Evolutionary conservation across 2,113 vertebrate genomes (phyloP).

Genomic region (Lagopus leucura): DNA sequence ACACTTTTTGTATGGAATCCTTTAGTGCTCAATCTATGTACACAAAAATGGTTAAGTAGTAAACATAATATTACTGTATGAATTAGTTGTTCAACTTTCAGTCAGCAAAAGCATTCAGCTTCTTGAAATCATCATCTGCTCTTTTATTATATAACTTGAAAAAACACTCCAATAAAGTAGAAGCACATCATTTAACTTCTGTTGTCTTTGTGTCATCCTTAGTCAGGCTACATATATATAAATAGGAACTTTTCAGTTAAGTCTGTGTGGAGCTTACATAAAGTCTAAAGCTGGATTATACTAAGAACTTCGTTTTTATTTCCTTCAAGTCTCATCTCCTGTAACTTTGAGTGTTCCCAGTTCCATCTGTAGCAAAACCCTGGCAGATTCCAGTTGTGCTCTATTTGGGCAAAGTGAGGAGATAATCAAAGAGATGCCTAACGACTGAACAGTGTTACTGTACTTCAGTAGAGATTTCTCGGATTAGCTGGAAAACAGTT

Average conservation of each 20-base stretch:
- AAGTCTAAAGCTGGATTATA: conserved; percentile 35
- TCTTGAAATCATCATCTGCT: not conserved
- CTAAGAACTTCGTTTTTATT: conserved; percentile 26
- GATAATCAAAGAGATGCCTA: not conserved
- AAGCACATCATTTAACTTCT: not conserved
- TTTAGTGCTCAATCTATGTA: too few relatives aligned
- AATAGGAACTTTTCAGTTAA: not conserved
- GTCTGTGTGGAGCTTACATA: conserved; percentile 9
- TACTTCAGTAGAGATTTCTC: not conserved
- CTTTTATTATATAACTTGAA: not conserved
- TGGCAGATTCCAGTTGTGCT: not conserved
- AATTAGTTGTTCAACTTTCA: not conserved
- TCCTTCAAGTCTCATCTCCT: not conserved
- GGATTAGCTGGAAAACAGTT: not conserved
- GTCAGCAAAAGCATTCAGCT: not conserved
- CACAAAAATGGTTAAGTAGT: not conserved
- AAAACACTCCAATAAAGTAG: not conserved
- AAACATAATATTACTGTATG: not conserved
- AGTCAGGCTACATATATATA: not conserved
- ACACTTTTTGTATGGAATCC: too few relatives aligned
- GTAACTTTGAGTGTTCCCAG: not conserved
- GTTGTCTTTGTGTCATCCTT: not conserved
- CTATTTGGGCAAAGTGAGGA: not conserved
- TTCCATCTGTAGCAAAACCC: not conserved
- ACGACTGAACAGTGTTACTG: not conserved